A percentile compares a stretch with the other conserved stretches of the same genome.
Conservation (phyloP, 2,797 vertebrate species). For the Anguilla anguilla region DNA sequence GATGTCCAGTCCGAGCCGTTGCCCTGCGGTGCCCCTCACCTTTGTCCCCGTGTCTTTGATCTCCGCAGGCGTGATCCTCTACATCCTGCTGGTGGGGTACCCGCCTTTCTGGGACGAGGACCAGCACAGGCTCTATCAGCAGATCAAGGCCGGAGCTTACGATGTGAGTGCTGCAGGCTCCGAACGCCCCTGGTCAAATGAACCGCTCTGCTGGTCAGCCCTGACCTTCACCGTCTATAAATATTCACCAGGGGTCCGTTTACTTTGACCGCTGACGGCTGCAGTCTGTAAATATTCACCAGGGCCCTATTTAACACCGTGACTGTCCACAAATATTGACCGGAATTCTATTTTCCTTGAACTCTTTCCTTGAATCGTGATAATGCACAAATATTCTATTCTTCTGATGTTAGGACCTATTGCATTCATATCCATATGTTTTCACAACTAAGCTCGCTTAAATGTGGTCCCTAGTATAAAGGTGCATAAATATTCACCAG, state of each 20-base stretch:
- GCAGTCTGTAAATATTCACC: neutral
- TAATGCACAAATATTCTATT: neutral
- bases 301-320: neutral
- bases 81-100: slow-evolving; percentile 94
- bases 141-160: slow-evolving; percentile 96
- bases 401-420: neutral
- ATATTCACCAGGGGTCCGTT: neutral
- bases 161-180: slow-evolving; percentile 77
- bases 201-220: neutral
- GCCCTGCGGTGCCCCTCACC: neutral
- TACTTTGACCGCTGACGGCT: neutral
- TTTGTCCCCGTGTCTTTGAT: slow-evolving; percentile 6
- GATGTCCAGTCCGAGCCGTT: neutral
- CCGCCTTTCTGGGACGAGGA: slow-evolving; percentile 98
- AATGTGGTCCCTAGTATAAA: neutral
- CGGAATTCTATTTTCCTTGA: neutral
- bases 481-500: neutral
- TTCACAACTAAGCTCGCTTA: neutral
- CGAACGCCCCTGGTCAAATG: neutral
- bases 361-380: neutral
- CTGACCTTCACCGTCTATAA: neutral
- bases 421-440: neutral
- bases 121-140: slow-evolving; percentile 95
- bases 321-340: neutral
- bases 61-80: slow-evolving; percentile 89